Evolutionary conservation across 2,797 vertebrate species (phyloP).

Genomic region (Hybognathus amarus): DNA sequence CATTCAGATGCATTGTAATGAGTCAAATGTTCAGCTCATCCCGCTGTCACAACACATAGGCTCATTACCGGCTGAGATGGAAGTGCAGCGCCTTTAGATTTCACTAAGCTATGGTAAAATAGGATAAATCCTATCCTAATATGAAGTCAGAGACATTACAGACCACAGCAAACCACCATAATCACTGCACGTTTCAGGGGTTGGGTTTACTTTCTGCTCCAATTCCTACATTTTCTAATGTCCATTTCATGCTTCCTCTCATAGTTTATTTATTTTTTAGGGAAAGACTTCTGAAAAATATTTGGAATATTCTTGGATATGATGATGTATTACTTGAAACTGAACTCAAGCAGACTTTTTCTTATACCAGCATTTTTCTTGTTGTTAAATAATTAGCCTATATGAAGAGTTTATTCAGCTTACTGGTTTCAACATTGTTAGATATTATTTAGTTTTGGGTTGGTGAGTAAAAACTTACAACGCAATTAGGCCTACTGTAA

Average conservation of each 20-base stretch:
- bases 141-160: conserved; percentile 38
- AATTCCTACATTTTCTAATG: conserved; percentile 63
- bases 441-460: neutral
- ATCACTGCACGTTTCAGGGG: conserved; percentile 27
- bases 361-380: neutral
- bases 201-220: conserved; percentile 67
- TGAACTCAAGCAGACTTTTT: neutral
- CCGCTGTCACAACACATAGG: conserved; percentile 33
- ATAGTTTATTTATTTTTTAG: conserved; percentile 19
- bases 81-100: conserved; percentile 28
- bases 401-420: neutral
- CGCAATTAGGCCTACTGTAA: neutral
- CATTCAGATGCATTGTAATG: neutral
- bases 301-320: neutral
- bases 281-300: neutral
- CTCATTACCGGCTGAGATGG: conserved; percentile 1
- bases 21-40: conserved; percentile 9
- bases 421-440: neutral
- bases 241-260: conserved; percentile 41
- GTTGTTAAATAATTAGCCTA: no score
- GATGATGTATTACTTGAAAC: neutral
- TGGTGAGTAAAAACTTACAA: neutral
- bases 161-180: conserved; percentile 13
- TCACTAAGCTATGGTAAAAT: neutral
- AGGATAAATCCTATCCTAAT: conserved; percentile 23